A percentile compares a stretch with the other conserved stretches of the same genome.
These are phyloP conservation scores for Colaptes auratus DNA, from an alignment of 2,113 vertebrate species.

Conservation along the genomic window DNA sequence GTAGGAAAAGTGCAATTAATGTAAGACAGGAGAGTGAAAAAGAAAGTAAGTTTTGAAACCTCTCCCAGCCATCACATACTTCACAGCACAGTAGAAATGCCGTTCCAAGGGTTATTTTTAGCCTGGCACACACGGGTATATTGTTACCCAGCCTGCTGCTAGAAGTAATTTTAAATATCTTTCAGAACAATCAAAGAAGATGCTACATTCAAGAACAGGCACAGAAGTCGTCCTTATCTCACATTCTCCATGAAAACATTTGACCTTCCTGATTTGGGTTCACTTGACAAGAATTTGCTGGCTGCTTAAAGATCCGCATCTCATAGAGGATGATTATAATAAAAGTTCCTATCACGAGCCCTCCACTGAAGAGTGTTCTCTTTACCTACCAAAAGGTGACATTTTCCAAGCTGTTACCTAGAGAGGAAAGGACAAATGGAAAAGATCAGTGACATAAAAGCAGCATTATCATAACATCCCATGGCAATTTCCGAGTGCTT, in stretches of 20 bases:
- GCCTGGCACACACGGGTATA: conserved; percentile 48
- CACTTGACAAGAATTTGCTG: conserved; percentile 50
- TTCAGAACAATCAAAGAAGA: conserved; percentile 46
- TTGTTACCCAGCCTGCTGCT: conserved; percentile 61
- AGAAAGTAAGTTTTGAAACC: conserved; percentile 52
- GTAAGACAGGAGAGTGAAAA: conserved; percentile 16
- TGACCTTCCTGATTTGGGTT: conserved; percentile 67
- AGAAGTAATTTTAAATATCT: conserved; percentile 66
- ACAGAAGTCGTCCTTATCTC: conserved; percentile 50
- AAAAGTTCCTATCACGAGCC: conserved; percentile 38
- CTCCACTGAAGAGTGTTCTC: conserved; percentile 29
- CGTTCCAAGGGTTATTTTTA: conserved; percentile 60
- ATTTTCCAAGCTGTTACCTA: conserved; percentile 72
- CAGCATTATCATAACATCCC: conserved; percentile 70
- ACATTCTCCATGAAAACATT: conserved; percentile 58
- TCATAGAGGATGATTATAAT: conserved; percentile 15
- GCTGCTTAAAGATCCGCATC: conserved; percentile 58
- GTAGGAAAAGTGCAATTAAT: conserved; percentile 48
- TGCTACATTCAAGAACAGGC: conserved; percentile 37
- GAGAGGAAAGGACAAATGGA: conserved; percentile 71
- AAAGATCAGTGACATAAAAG: conserved; percentile 70
- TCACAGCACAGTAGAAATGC: conserved; percentile 20
- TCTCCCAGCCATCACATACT: conserved; percentile 42
- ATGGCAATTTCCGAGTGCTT: conserved; percentile 64
- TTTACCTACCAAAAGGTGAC: conserved; percentile 59